Evolutionary conservation across 2,888 invertebrate genomes (phyloP).

Genomic region (Leptinotarsa tumamoca): DNA sequence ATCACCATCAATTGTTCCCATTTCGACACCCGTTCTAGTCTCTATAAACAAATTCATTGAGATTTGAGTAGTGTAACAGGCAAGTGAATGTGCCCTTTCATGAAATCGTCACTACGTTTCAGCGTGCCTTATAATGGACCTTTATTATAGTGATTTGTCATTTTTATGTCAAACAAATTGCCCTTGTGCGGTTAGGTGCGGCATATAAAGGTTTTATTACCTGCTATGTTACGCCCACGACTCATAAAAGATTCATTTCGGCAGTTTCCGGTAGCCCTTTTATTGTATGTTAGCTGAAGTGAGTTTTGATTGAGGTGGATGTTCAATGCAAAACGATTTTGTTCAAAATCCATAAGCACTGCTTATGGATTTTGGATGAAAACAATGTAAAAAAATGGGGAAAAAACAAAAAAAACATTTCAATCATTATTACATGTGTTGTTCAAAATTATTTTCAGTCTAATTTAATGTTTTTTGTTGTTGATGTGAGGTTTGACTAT

Average conservation of each 20-base stretch:
- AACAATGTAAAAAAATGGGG: no score
- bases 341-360: no score
- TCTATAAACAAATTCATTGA: conserved; percentile 20
- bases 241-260: conserved; percentile 41
- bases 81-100: conserved; percentile 57
- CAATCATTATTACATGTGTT: no score
- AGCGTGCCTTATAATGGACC: conserved; percentile 43
- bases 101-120: conserved; percentile 47
- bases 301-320: background rate
- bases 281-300: background rate
- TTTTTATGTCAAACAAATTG: conserved; percentile 60
- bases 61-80: conserved; percentile 41
- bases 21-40: conserved; percentile 39
- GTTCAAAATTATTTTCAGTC: no score
- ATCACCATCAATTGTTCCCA: conserved; percentile 44
- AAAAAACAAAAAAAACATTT: no score
- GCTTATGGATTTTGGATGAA: no score
- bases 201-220: conserved; percentile 40
- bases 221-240: conserved; percentile 44
- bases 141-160: conserved; percentile 56
- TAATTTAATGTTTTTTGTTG: no score
- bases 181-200: conserved; percentile 44
- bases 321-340: background rate
- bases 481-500: no score
- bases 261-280: conserved; percentile 32